Evolutionary conservation across 2,888 invertebrate genomes (phyloP).

Genomic region (Athalia rosae): DNA sequence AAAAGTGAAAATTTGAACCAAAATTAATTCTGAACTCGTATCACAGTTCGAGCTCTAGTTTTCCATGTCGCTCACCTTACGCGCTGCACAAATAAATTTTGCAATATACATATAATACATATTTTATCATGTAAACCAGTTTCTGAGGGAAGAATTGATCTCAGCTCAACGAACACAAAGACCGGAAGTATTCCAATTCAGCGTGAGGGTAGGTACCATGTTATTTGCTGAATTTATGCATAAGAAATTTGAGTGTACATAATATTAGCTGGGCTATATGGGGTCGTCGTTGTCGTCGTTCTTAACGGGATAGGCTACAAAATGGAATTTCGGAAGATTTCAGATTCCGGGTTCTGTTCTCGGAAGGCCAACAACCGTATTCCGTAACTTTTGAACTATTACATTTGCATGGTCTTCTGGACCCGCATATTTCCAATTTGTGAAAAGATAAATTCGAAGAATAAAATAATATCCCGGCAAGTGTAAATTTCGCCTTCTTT

Average conservation of each 20-base stretch:
- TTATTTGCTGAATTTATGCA: conserved; percentile 23
- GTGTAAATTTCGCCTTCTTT: too few relatives aligned
- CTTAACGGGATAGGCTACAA: conserved; percentile 18
- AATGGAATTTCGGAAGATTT: conserved; percentile 24
- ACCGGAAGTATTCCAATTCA: conserved; percentile 6
- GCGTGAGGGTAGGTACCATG: neutral
- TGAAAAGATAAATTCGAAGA: too few relatives aligned
- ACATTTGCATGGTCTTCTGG: too few relatives aligned
- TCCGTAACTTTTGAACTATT: neutral
- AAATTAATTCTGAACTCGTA: neutral
- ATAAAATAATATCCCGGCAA: too few relatives aligned
- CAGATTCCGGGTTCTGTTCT: conserved; percentile 5
- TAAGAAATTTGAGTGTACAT: conserved; percentile 11
- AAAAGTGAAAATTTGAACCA: neutral
- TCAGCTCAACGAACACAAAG: neutral
- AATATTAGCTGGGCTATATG: too few relatives aligned
- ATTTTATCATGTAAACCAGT: neutral
- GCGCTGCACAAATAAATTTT: neutral
- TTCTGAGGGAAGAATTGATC: neutral
- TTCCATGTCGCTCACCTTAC: too few relatives aligned
- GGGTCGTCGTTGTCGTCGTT: neutral
- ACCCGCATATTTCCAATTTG: too few relatives aligned
- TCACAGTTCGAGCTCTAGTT: too few relatives aligned
- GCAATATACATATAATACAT: neutral
- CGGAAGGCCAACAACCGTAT: neutral